phyloP scores from a whole-genome alignment of 2,888 invertebrate species.

The Xylophagus ater region DNA sequence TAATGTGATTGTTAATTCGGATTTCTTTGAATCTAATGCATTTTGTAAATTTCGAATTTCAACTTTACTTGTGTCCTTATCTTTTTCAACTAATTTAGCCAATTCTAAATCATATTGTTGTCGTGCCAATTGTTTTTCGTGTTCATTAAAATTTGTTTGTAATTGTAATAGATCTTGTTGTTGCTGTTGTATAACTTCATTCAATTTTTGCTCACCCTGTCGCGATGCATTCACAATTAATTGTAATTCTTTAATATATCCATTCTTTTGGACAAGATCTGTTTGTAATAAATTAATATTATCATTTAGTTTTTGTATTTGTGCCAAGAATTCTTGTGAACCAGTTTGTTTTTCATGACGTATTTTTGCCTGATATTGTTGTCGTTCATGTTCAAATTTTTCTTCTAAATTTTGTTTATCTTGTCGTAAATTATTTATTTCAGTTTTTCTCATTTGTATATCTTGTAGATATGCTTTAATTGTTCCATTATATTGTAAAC shows the following conservation, averaged over 20 bases:
- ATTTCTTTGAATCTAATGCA: constrained; percentile 33
- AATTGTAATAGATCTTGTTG: too few relatives aligned
- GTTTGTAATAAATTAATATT: constrained; percentile 26
- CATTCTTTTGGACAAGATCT: constrained; percentile 32
- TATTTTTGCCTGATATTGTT: constrained; percentile 34
- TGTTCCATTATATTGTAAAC: constrained; percentile 31
- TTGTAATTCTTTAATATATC: constrained; percentile 31
- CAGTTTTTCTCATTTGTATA: constrained; percentile 30
- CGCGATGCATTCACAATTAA: constrained; percentile 29
- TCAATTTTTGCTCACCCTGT: constrained; percentile 27
- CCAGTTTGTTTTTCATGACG: constrained; percentile 33
- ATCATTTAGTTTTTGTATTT: constrained; percentile 28
- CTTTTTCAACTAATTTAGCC: constrained; percentile 29
- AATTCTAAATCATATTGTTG: constrained; percentile 32
- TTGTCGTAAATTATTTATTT: constrained; percentile 28
- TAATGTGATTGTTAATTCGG: constrained; percentile 21
- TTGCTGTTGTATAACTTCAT: constrained; percentile 30
- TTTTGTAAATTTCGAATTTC: constrained; percentile 35
- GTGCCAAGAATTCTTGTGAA: constrained; percentile 31
- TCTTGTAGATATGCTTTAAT: constrained; percentile 33
- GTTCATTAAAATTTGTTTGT: constrained; percentile 33
- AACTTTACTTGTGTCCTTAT: constrained; percentile 30
- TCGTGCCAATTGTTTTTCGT: constrained; percentile 30
- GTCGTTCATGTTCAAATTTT: constrained; percentile 31
- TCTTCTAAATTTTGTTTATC: constrained; percentile 33